phyloP scores from a whole-genome alignment of 1,140 invertebrate genomes.

The Telenomus remus region DNA sequence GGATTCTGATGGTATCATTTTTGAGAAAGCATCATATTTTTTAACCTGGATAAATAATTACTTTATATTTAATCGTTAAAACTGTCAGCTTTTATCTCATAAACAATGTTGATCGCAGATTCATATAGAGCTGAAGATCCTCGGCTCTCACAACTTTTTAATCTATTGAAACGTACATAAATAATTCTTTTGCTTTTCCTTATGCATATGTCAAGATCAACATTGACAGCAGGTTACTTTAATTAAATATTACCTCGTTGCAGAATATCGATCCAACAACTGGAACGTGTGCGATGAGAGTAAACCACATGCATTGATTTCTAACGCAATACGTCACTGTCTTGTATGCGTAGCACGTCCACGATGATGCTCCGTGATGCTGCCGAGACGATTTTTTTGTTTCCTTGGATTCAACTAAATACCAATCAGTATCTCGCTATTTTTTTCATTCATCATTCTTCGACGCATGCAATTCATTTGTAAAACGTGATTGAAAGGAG shows the following conservation, averaged over 20 bases:
- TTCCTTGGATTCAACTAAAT: slow-evolving; percentile 39
- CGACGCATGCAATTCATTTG: slow-evolving; percentile 26
- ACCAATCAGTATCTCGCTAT: slow-evolving; percentile 27
- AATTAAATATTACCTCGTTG: slow-evolving; percentile 52
- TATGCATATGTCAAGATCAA: slow-evolving; percentile 37
- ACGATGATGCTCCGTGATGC: slow-evolving; percentile 1
- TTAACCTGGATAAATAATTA: background rate
- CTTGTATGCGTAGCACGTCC: slow-evolving; percentile 37
- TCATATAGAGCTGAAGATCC: background rate
- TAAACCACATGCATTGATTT: slow-evolving; percentile 45
- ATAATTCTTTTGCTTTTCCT: slow-evolving; percentile 40
- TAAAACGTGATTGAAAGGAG: slow-evolving; percentile 29
- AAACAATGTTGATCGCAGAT: too few relatives aligned
- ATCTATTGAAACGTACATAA: slow-evolving; percentile 31
- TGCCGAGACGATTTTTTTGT: slow-evolving; percentile 31
- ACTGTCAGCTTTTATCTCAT: slow-evolving; percentile 1
- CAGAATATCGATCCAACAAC: slow-evolving; percentile 48
- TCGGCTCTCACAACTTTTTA: slow-evolving; percentile 23
- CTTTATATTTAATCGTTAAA: slow-evolving; percentile 19
- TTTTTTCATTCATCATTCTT: slow-evolving; percentile 33
- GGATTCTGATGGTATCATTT: too few relatives aligned
- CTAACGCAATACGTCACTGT: slow-evolving; percentile 50
- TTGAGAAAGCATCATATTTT: too few relatives aligned
- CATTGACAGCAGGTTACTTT: slow-evolving; percentile 47
- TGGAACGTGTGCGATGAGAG: slow-evolving; percentile 34